phyloP scores from a whole-genome alignment of 2,797 vertebrate genomes.

The Darevskia nairensis region DNA sequence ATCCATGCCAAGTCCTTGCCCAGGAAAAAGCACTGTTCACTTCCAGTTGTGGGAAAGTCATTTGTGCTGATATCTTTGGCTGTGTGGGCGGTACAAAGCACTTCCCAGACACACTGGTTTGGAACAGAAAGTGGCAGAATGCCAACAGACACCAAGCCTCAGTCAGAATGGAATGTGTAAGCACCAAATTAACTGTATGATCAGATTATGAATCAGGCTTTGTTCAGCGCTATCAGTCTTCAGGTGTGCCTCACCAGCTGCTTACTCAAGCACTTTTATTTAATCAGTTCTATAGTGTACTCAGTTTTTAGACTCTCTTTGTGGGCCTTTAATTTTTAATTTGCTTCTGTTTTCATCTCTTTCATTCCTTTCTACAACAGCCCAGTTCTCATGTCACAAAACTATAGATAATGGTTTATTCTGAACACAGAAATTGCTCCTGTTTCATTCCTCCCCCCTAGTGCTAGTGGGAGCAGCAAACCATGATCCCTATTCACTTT shows the following conservation, averaged over 20 bases:
- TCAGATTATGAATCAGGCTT: slow-evolving; percentile 27
- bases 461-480: not conserved
- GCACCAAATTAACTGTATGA: slow-evolving; percentile 16
- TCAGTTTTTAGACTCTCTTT: not conserved
- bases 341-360: not conserved
- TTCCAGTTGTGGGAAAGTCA: not conserved
- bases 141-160: slow-evolving; percentile 13
- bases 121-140: slow-evolving; percentile 7
- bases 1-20: not conserved
- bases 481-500: not conserved
- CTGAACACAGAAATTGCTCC: not conserved
- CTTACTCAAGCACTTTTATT: slow-evolving; percentile 8
- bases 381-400: too few species aligned
- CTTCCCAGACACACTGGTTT: slow-evolving; percentile 12
- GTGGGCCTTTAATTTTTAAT: not conserved
- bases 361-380: not conserved
- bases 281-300: not conserved
- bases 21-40: slow-evolving; percentile 1
- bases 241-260: not conserved
- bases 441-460: not conserved
- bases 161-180: slow-evolving; percentile 14
- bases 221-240: not conserved
- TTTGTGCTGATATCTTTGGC: slow-evolving; percentile 5
- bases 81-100: not conserved
- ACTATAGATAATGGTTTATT: not conserved